These are phyloP conservation scores for Bryconaethiops microstoma DNA, from an alignment of 2,797 vertebrate species.

Conservation along the genomic window DNA sequence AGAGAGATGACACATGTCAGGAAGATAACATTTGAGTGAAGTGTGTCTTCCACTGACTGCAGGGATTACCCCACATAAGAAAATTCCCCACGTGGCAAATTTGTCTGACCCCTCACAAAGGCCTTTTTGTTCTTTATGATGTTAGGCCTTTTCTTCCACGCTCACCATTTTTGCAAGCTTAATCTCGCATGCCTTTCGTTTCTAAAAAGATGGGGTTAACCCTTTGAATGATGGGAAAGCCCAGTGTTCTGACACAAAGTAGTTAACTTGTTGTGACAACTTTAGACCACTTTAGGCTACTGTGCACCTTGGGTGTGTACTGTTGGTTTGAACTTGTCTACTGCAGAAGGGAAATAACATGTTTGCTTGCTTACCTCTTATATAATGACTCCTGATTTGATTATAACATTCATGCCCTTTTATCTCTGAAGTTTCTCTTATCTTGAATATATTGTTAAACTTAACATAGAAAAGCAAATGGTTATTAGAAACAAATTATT, in stretches of 20 bases:
- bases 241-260: not conserved
- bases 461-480: not conserved
- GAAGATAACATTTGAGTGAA: constrained; percentile 44
- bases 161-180: constrained; percentile 47
- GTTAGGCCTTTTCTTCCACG: constrained; percentile 64
- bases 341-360: not conserved
- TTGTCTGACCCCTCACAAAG: constrained; percentile 60
- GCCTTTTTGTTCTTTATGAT: constrained; percentile 71
- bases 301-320: constrained; percentile 7
- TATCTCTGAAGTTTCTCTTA: not conserved
- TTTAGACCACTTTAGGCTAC: not conserved
- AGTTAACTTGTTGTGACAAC: not conserved
- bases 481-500: not conserved
- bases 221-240: not conserved
- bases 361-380: not conserved
- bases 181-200: constrained; percentile 42
- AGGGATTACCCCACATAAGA: constrained; percentile 64
- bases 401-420: not conserved
- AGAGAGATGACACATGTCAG: constrained; percentile 40
- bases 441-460: not conserved
- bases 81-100: constrained; percentile 60
- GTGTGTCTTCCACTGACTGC: constrained; percentile 46
- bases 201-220: constrained; percentile 16
- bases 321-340: not conserved
- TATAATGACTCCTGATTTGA: not conserved